These are phyloP conservation scores for Phalanger gymnotis DNA, from an alignment of 2,797 vertebrate species.

Conservation along the genomic window DNA sequence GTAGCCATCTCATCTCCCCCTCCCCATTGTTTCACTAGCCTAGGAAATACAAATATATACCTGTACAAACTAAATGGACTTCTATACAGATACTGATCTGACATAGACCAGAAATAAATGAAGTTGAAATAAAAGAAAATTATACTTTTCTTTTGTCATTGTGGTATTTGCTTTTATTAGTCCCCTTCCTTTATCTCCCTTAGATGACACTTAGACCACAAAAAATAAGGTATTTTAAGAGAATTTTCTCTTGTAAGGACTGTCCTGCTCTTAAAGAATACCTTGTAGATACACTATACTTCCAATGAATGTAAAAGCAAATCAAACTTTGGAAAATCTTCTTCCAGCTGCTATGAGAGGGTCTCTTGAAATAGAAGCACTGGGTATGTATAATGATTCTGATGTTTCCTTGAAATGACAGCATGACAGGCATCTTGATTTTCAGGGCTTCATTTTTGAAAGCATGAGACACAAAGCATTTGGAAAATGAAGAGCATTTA, in stretches of 20 bases:
- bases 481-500: conserved; percentile 75
- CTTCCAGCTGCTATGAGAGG: not conserved
- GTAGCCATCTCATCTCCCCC: not conserved
- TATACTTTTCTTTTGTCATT: not conserved
- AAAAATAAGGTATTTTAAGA: not conserved
- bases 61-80: not conserved
- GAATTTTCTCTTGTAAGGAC: not conserved
- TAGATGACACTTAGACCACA: not conserved
- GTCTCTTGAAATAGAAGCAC: not conserved
- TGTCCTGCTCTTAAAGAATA: not conserved
- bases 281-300: not conserved
- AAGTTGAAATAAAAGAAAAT: not conserved
- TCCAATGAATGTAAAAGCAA: not conserved
- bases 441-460: conserved; percentile 47
- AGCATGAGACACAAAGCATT: conserved; percentile 69
- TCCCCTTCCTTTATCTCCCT: not conserved
- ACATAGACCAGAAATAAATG: not conserved
- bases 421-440: conserved; percentile 44
- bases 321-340: not conserved
- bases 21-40: not conserved
- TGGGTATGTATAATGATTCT: not conserved
- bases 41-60: not conserved
- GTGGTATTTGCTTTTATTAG: not conserved
- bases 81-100: not conserved
- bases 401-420: conserved; percentile 33